A percentile compares a stretch with the other conserved stretches of the same genome.
Evolutionary conservation across 1,140 invertebrate genomes (phyloP).

Genomic region (Panagrolaimus sp.): DNA sequence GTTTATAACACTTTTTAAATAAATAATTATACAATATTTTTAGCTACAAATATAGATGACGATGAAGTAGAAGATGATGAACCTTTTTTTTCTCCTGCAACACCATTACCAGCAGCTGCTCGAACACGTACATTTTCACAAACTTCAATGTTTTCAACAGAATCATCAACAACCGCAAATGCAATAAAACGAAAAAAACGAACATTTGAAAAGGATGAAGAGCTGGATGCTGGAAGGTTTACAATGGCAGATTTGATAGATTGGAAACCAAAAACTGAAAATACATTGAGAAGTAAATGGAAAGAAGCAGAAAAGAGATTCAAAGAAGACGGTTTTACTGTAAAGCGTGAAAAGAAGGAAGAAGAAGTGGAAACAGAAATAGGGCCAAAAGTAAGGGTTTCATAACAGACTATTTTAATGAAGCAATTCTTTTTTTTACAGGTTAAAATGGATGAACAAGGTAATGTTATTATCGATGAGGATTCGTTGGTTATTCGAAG

Average conservation of each 20-base stretch:
- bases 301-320: conserved; percentile 22
- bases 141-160: conserved; percentile 2
- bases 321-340: conserved; percentile 7
- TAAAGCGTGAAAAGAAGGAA: neutral
- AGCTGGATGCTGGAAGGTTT: conserved; percentile 35
- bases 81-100: too few species aligned
- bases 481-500: conserved; percentile 33
- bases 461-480: conserved; percentile 41
- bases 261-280: conserved; percentile 40
- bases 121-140: neutral
- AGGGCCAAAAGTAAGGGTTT: neutral
- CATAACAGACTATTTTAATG: neutral
- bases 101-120: neutral
- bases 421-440: conserved; percentile 18
- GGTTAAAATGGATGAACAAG: conserved; percentile 39
- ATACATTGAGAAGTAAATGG: conserved; percentile 39
- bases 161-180: neutral
- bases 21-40: too few species aligned
- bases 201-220: conserved; percentile 17
- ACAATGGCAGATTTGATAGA: conserved; percentile 39
- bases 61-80: too few species aligned
- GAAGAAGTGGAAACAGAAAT: neutral
- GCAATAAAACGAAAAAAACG: neutral
- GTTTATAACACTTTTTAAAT: too few species aligned
- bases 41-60: too few species aligned